Base-by-base conservation (phyloP, 1,140 invertebrate species). In the Chironomus striatipennis region DNA sequence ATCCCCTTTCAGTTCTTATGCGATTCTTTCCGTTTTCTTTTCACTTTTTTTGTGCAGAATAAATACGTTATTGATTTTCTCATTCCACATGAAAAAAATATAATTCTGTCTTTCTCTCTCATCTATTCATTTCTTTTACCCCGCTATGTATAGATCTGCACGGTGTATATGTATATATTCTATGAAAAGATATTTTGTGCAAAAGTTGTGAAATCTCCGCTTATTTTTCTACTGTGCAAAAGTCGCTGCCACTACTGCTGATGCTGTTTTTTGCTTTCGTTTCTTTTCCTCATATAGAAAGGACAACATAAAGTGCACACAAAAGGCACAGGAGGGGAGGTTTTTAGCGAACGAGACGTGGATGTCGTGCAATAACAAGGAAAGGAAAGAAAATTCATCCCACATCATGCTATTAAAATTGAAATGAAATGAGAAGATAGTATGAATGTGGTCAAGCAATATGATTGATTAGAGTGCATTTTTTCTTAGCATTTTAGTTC, bases 21-120 rank as follows among this genome's bases (percentile, higher is more conserved):
- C 47, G 47, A 57, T 57, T 57, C 12, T 57, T 15, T 57, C 47
- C 47, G 9, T 57, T n/a, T n/a, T 12, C 47, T 57, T 34, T 34
- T 34, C 24, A 34, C 24, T 57, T n/a, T 57, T 12, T 57, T 18
- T 70, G 65, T 70, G 17, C 65, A 70, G 65, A 70, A 70, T 70
- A 70, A 70, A 70, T 70, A 20, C 18, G 18, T 70, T 70, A 70
- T 70, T 70, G 65, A 70, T 70, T 70, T 70, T 70, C 65, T 21
- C 65, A 70, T 21, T 20, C 65, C 65, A 10, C 47, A 12, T n/a
- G 47, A 2, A n/a, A n/a, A n/a, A n/a, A n/a, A 57, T 34, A 34
- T 34, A 57, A n/a, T 57, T n/a, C 47, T 57, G 9, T 57, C n/a
- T 70, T 21, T 15, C 17, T 70, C 65, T 18, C 18, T 70, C 17